Base-by-base conservation (phyloP, 2,888 invertebrate species). In the Perdita meconis region DNA sequence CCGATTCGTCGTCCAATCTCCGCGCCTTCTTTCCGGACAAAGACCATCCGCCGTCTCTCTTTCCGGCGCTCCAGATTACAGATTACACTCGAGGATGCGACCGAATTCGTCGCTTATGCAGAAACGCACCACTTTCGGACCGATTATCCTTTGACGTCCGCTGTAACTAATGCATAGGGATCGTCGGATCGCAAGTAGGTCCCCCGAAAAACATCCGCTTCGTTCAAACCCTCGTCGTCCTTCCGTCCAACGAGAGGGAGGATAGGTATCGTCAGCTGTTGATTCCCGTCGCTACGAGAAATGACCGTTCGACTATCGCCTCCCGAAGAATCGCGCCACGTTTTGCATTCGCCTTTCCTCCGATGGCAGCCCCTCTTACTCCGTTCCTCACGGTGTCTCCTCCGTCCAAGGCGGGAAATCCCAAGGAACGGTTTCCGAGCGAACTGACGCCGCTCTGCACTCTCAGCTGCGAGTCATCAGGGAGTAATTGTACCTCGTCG, bases 391-490 rank as follows among this genome's bases (percentile, higher is more conserved):
- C 30, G 53, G 22, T 2, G 55, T 61, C 59, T 50, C 10, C 65
- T 26, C 55, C 65, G 22, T 3, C 40, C 51, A 44, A 61, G 30
- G 16, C 74, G 66, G 55, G 70, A 64, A 63, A 70, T 59, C 59
- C 53, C 47, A 24, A 53, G 63, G 40, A 72, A 55, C 69, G 47
- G 44, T 42, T 71, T 69, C 53, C 82, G 40, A 56, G 26, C 50
- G 61, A 69, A 74, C 74, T 24, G 67, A 30, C 30, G 57, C 57
- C 30, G 24, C 65, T 6, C 36, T 68, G 77, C 77, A 72, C 72
- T 77, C 79, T 61, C 70, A 68, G 67, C 65, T 70, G 67, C 75
- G 51, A 67, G 70, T 83, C 79, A 75, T 83, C 74, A 65, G 79
- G 74, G 51, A 71, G 75, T 64, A 77, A 83, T 83, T 77, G 81